Evolutionary conservation across 1,140 invertebrate species (phyloP).

Genomic region (Anoplolepis gracilipes): DNA sequence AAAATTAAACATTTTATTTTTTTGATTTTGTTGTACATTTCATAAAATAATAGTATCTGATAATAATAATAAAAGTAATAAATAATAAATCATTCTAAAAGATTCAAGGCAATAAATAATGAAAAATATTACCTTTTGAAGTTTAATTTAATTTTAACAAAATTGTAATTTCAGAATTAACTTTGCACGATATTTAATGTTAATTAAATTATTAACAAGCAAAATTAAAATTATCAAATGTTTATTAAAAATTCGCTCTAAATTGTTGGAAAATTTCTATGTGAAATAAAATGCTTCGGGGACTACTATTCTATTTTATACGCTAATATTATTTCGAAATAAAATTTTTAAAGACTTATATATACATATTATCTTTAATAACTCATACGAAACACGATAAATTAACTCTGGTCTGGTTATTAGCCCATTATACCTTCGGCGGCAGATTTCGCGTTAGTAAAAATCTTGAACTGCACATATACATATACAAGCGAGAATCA

Average conservation of each 20-base stretch:
- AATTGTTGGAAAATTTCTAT: background rate
- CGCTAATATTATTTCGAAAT: background rate
- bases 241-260: background rate
- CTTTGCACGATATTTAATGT: background rate
- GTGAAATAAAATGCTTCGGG: background rate
- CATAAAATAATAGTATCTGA: conserved; percentile 7
- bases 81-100: background rate
- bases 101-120: background rate
- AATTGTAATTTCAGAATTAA: background rate
- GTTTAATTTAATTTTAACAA: background rate
- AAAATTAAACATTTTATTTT: too few relatives aligned
- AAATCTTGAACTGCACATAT: conserved; percentile 7
- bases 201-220: background rate
- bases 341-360: background rate
- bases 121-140: background rate
- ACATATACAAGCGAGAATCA: background rate
- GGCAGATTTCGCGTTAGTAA: conserved; percentile 40
- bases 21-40: background rate
- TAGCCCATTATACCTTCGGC: background rate
- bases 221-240: background rate
- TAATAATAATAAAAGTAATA: background rate
- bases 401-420: background rate
- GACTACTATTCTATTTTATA: background rate
- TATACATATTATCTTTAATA: background rate
- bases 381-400: background rate